Conservation (phyloP, 2,888 invertebrate species). For the Euproctis similis region DNA sequence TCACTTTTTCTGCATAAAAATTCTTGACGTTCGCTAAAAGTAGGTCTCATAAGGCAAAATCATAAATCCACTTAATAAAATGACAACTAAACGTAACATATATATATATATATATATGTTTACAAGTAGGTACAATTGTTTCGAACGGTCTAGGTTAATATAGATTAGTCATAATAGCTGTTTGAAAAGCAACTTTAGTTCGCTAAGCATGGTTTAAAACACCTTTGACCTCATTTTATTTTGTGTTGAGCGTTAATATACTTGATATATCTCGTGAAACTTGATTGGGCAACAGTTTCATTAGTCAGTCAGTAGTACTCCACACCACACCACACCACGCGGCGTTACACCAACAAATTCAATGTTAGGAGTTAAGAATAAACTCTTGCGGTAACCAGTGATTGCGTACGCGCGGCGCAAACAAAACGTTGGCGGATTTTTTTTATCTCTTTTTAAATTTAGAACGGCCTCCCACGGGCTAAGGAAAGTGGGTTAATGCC, state of each 20-base stretch:
- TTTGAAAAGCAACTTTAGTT: too few species aligned
- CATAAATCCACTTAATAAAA: too few species aligned
- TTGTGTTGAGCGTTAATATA: slow-evolving; percentile 4
- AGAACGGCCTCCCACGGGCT: slow-evolving; percentile 67
- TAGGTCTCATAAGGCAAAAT: too few species aligned
- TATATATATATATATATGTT: too few species aligned
- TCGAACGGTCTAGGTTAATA: too few species aligned
- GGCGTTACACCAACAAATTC: slow-evolving; percentile 16
- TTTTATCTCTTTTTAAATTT: slow-evolving; percentile 51
- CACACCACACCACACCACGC: too few species aligned
- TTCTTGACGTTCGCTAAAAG: too few species aligned
- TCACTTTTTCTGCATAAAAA: too few species aligned
- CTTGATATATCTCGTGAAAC: slow-evolving; percentile 12
- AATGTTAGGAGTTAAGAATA: slow-evolving; percentile 45
- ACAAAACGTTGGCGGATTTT: slow-evolving; percentile 48
- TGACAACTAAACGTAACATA: too few species aligned
- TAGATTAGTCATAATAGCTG: too few species aligned
- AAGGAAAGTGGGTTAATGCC: slow-evolving; percentile 68
- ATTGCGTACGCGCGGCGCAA: slow-evolving; percentile 45
- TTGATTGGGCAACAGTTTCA: slow-evolving; percentile 7
- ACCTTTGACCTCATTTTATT: neutral
- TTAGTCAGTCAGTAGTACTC: slow-evolving; percentile 16
- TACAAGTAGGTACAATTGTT: too few species aligned
- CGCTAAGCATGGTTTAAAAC: too few species aligned
- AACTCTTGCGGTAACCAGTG: slow-evolving; percentile 47